These are phyloP conservation scores for Tachina fera DNA, from an alignment of 2,888 invertebrate genomes.

Conservation along the genomic window DNA sequence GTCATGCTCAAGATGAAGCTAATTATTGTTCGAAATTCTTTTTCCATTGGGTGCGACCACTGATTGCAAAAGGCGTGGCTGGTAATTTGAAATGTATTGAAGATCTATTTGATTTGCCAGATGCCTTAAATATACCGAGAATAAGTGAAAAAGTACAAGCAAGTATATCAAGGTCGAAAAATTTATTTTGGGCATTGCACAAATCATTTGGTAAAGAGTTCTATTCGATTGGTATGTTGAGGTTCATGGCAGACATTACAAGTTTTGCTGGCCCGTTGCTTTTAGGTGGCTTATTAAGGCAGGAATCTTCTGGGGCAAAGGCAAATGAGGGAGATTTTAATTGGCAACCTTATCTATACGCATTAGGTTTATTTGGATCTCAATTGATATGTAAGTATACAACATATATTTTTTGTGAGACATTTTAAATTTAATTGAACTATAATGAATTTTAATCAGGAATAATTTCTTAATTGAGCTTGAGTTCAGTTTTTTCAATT, in stretches of 20 bases:
- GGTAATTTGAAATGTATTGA: slow-evolving; percentile 89
- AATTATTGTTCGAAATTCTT: slow-evolving; percentile 89
- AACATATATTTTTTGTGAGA: too few relatives aligned
- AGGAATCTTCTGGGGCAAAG: slow-evolving; percentile 54
- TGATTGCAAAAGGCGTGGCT: slow-evolving; percentile 91
- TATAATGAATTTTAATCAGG: too few relatives aligned
- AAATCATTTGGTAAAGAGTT: slow-evolving; percentile 91
- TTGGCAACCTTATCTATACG: slow-evolving; percentile 86
- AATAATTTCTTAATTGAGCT: background rate
- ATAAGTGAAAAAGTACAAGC: slow-evolving; percentile 80
- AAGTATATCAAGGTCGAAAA: slow-evolving; percentile 81
- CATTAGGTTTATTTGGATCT: slow-evolving; percentile 86
- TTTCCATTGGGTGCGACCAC: slow-evolving; percentile 94
- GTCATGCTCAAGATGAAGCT: slow-evolving; percentile 91
- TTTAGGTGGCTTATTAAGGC: slow-evolving; percentile 89
- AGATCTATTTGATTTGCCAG: slow-evolving; percentile 91
- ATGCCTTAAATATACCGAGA: slow-evolving; percentile 79
- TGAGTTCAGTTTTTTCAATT: too few relatives aligned
- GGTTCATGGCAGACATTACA: slow-evolving; percentile 91
- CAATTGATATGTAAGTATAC: slow-evolving; percentile 87
- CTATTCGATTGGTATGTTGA: slow-evolving; percentile 92
- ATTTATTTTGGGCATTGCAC: slow-evolving; percentile 88
- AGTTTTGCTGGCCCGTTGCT: slow-evolving; percentile 95
- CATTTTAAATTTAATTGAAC: too few relatives aligned
- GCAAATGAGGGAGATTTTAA: slow-evolving; percentile 89